A percentile compares a stretch with the other conserved stretches of the same genome.
Conservation (phyloP, 2,113 vertebrate species). For the Alosa alosa region DNA sequence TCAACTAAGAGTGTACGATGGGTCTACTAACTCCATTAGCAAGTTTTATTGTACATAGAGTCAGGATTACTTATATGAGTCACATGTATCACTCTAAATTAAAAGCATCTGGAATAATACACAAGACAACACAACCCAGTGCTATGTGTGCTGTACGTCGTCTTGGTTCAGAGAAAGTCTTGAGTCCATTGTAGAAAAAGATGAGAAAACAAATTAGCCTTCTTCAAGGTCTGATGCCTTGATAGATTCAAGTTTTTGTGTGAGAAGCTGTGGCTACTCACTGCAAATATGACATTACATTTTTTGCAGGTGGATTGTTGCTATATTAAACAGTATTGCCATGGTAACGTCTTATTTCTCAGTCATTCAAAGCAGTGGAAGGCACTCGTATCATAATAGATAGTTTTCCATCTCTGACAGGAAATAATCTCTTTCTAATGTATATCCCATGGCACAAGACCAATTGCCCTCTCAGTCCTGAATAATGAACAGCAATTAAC, state of each 20-base stretch:
- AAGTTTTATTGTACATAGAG: neutral
- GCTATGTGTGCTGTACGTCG: neutral
- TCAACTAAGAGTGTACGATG: neutral
- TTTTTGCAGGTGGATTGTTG: slow-evolving; percentile 55
- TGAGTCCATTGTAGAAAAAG: neutral
- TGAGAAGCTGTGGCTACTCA: slow-evolving; percentile 29
- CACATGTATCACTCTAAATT: neutral
- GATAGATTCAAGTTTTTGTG: neutral
- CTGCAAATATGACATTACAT: slow-evolving; percentile 46
- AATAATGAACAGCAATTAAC: neutral
- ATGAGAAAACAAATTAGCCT: neutral
- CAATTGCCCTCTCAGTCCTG: neutral
- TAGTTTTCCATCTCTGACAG: neutral
- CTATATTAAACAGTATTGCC: slow-evolving; percentile 57
- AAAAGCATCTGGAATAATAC: neutral
- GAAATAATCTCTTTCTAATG: slow-evolving; percentile 27
- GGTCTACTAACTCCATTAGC: neutral
- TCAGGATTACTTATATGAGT: neutral
- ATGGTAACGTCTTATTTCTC: slow-evolving; percentile 52
- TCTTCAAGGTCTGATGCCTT: neutral
- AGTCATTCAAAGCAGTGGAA: slow-evolving; percentile 46
- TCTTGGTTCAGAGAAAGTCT: neutral
- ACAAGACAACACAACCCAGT: neutral
- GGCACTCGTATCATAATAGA: slow-evolving; percentile 30
- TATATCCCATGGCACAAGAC: neutral